Conservation (phyloP, 1,140 invertebrate species). For the Nomia melanderi region DNA sequence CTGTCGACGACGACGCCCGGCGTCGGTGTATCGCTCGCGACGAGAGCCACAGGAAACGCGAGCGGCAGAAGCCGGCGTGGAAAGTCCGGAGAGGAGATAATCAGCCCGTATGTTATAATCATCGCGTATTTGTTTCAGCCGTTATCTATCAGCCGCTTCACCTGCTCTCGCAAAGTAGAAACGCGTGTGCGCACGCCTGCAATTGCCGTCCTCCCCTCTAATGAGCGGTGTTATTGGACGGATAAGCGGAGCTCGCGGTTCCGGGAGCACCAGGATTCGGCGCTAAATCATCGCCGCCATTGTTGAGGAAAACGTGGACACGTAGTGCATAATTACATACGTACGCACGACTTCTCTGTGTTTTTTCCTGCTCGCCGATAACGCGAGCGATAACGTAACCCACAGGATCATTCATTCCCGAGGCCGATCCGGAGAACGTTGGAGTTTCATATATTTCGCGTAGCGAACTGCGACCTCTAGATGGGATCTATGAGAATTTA, state of each 20-base stretch:
- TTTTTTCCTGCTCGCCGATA: neutral
- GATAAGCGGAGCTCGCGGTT: slow-evolving; percentile 13
- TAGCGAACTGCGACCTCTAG: too few relatives aligned
- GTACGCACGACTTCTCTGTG: too few relatives aligned
- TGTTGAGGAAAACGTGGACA: neutral
- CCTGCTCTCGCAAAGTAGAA: slow-evolving; percentile 72
- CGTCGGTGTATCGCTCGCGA: slow-evolving; percentile 30
- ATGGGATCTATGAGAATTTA: too few relatives aligned
- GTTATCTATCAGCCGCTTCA: slow-evolving; percentile 76
- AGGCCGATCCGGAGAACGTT: too few relatives aligned
- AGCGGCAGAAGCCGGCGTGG: slow-evolving; percentile 71
- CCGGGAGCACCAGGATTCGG: slow-evolving; percentile 7
- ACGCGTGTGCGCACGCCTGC: slow-evolving; percentile 40
- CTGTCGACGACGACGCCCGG: slow-evolving; percentile 6
- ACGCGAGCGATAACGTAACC: too few relatives aligned
- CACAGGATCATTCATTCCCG: too few relatives aligned
- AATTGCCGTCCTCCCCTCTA: slow-evolving; percentile 7
- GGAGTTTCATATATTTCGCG: too few relatives aligned
- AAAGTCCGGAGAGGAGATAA: slow-evolving; percentile 76
- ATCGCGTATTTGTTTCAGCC: slow-evolving; percentile 76
- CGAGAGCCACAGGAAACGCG: slow-evolving; percentile 54
- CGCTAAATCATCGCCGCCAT: slow-evolving; percentile 7
- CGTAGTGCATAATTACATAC: neutral
- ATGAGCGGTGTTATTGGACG: slow-evolving; percentile 2
- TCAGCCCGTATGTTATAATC: slow-evolving; percentile 79